Percentiles rank a stretch among this genome's conserved stretches.
phyloP scores from a whole-genome alignment of 92 coral and sea anemone genomes.

The Muricea muricata region DNA sequence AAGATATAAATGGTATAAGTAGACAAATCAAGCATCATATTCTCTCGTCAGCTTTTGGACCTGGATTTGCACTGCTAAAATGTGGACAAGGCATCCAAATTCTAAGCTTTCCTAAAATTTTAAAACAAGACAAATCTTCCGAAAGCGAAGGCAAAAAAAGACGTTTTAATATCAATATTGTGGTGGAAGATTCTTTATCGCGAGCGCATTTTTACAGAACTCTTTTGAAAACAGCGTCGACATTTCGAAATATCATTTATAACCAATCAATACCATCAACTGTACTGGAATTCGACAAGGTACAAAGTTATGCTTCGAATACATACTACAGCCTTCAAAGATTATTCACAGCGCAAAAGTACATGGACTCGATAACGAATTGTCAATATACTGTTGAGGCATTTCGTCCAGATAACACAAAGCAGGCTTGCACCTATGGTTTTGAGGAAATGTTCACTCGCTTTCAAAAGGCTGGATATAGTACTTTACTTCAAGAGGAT shows the following conservation, averaged over 20 bases:
- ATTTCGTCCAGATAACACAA: neutral
- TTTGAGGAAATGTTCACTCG: no score
- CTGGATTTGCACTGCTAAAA: constrained; percentile 16
- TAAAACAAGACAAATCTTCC: neutral
- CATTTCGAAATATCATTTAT: constrained; percentile 5
- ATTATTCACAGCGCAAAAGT: constrained; percentile 5
- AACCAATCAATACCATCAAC: constrained; percentile 28
- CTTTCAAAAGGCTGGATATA: constrained; percentile 12
- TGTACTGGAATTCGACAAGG: constrained; percentile 1
- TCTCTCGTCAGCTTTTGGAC: neutral
- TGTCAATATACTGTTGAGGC: neutral
- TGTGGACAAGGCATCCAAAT: neutral
- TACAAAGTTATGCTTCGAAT: neutral
- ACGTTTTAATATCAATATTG: constrained; percentile 17
- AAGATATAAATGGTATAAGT: neutral
- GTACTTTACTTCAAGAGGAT: constrained; percentile 18
- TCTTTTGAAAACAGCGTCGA: constrained; percentile 4
- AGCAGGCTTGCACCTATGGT: neutral
- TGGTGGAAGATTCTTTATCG: constrained; percentile 7
- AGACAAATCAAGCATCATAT: neutral
- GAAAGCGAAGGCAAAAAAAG: neutral
- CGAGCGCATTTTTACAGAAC: constrained; percentile 13
- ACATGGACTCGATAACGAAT: neutral
- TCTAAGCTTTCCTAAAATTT: neutral
- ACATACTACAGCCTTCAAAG: neutral